Percentiles rank a stretch among this genome's conserved stretches.
Evolutionary conservation across 2,888 invertebrate species (phyloP).

Genomic region (Andrena bucephala): DNA sequence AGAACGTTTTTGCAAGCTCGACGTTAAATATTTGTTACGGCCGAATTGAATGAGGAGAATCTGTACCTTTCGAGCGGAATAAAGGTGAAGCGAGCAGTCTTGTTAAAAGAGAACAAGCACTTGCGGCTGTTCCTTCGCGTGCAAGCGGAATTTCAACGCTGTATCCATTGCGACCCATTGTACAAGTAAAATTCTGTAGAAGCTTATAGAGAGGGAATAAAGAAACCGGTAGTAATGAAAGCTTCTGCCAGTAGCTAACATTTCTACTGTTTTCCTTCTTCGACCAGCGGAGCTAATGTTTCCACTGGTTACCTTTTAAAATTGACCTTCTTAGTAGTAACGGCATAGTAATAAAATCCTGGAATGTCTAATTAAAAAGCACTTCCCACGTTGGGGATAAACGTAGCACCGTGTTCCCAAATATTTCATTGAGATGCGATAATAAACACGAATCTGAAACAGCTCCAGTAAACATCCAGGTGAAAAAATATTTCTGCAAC

Average conservation of each 20-base stretch:
- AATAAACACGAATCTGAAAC: too few relatives aligned
- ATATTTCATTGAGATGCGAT: too few relatives aligned
- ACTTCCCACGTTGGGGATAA: too few relatives aligned
- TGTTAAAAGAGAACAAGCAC: constrained; percentile 29
- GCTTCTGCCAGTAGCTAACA: neutral
- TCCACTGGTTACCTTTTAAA: neutral
- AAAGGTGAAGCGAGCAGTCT: constrained; percentile 4
- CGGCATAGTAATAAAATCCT: too few relatives aligned
- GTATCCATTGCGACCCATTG: neutral
- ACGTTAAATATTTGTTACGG: too few relatives aligned
- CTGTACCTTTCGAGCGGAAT: too few relatives aligned
- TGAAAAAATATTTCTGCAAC: too few relatives aligned
- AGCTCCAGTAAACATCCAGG: too few relatives aligned
- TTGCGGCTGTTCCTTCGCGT: constrained; percentile 13
- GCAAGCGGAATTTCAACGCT: constrained; percentile 9
- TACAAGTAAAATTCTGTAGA: neutral
- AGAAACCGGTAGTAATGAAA: neutral
- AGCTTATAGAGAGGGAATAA: neutral
- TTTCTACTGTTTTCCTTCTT: neutral
- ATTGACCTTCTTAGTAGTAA: neutral
- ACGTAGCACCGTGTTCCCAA: too few relatives aligned
- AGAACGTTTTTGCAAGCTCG: too few relatives aligned
- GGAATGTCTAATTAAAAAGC: too few relatives aligned
- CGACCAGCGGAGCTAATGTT: neutral
- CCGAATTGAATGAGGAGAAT: too few relatives aligned